phyloP scores from a whole-genome alignment of 1,140 invertebrate species.

The Anoplolepis gracilipes region DNA sequence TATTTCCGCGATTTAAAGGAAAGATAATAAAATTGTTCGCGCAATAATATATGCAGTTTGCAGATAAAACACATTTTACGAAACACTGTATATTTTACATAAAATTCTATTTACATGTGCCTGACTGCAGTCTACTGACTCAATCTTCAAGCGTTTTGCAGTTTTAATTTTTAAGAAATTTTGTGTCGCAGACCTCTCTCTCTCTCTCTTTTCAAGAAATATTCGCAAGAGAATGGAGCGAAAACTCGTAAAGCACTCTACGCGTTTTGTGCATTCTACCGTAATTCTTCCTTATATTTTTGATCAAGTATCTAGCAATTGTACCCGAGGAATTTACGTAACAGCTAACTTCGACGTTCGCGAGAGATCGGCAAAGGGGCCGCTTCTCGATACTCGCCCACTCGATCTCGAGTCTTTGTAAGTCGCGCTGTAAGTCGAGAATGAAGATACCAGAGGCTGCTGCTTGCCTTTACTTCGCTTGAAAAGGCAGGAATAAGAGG shows the following conservation, averaged over 20 bases:
- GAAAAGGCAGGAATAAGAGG: conserved; percentile 46
- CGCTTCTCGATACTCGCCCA: conserved; percentile 55
- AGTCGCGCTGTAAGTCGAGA: conserved; percentile 62
- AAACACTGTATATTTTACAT: neutral
- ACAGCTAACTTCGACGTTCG: conserved; percentile 11
- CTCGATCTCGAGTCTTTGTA: conserved; percentile 61
- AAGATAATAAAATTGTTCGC: conserved; percentile 1
- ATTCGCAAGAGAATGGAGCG: neutral
- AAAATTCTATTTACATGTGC: neutral
- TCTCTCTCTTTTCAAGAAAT: neutral
- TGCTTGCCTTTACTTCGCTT: conserved; percentile 35
- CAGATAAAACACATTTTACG: neutral
- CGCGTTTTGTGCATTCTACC: neutral
- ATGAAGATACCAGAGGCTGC: conserved; percentile 58
- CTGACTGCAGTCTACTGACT: neutral
- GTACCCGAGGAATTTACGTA: conserved; percentile 9
- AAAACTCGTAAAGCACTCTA: neutral
- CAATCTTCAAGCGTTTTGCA: neutral
- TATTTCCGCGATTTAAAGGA: conserved; percentile 9
- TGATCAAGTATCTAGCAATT: conserved; percentile 33
- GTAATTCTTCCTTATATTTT: conserved; percentile 22
- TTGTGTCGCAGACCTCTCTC: too few relatives aligned
- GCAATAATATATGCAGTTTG: neutral
- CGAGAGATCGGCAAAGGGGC: neutral
- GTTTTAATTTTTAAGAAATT: conserved; percentile 6